Evolutionary conservation across 1,140 invertebrate genomes (phyloP), one percentile per base, ranked within the genome.

Genomic region (Anastrepha ludens): DNA sequence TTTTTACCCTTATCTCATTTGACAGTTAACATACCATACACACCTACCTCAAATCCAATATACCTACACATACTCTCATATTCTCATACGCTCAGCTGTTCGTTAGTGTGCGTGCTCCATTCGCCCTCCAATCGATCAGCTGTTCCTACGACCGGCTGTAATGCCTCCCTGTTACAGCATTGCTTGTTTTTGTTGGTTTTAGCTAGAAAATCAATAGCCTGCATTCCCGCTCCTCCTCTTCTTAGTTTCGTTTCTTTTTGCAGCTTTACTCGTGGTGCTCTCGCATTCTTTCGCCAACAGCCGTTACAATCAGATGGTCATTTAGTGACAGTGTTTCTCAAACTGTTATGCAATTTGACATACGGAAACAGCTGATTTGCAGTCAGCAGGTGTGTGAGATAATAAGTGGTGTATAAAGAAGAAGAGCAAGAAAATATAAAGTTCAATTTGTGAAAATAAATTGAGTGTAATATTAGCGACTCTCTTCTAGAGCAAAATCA

Each of bases 151-250:
- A 81, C 74, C 74, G 74, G 74, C 20, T 58, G 74, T 58, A 58
- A 58, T 20, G 74, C 74, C 74, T 29, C 74, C 74, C 74, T 55
- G 5, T 55, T 81, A 17, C 9, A 81, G 4, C n/a, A 55, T n/a
- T 29, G 17, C n/a, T 81, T 9, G 50, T 47, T 50, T 55, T 81
- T 81, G 44, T 81, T 81, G 74, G 13, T 81, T 81, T 55, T 81
- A 55, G 74, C n/a, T 55, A 47, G n/a, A 81, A 81, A 81, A 81
- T 81, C 74, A 58, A 81, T 81, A 81, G 17, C 74, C 13, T 81
- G 74, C 74, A 81, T 47, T 4, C 44, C 44, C 17, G 20, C 55
- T 81, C 3, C 9, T 55, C 8, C 8, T n/a, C 70, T 17, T 50
- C 70, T 78, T 8, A 20, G 44, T 67, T 67, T 3, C 47, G 17